These are phyloP conservation scores for Cacatua alba DNA, from an alignment of 2,113 vertebrate genomes.

Conservation along the genomic window DNA sequence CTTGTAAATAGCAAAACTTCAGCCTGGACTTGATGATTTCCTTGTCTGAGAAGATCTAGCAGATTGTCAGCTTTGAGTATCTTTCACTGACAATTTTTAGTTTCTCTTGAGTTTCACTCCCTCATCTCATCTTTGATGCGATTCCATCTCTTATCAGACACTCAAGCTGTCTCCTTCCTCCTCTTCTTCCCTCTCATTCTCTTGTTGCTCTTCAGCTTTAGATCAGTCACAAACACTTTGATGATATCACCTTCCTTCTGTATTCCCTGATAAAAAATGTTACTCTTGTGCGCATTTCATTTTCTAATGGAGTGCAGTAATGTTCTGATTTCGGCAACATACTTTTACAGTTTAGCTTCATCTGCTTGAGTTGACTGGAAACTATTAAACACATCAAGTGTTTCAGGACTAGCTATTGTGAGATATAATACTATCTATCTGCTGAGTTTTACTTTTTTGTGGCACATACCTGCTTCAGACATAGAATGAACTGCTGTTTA, in stretches of 20 bases:
- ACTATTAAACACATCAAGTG: background rate
- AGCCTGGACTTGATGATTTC: background rate
- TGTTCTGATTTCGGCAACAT: background rate
- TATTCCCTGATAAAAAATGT: background rate
- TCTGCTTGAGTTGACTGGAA: background rate
- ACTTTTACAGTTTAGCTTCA: background rate
- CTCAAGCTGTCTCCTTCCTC: background rate
- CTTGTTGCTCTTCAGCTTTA: conserved; percentile 15
- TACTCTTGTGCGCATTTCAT: background rate
- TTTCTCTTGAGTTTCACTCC: background rate
- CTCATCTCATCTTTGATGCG: background rate
- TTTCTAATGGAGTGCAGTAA: background rate
- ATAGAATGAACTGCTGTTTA: background rate
- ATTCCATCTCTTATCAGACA: conserved; percentile 24
- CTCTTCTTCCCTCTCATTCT: background rate
- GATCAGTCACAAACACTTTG: background rate
- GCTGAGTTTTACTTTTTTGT: background rate
- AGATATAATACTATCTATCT: background rate
- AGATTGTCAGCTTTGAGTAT: background rate
- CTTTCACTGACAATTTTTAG: background rate
- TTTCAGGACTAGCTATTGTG: background rate
- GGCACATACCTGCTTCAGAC: background rate
- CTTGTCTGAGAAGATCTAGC: background rate
- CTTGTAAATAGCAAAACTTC: background rate
- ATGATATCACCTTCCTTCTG: conserved; percentile 1